Conservation (phyloP, 2,113 vertebrate species). For the Macroglossus sobrinus region DNA sequence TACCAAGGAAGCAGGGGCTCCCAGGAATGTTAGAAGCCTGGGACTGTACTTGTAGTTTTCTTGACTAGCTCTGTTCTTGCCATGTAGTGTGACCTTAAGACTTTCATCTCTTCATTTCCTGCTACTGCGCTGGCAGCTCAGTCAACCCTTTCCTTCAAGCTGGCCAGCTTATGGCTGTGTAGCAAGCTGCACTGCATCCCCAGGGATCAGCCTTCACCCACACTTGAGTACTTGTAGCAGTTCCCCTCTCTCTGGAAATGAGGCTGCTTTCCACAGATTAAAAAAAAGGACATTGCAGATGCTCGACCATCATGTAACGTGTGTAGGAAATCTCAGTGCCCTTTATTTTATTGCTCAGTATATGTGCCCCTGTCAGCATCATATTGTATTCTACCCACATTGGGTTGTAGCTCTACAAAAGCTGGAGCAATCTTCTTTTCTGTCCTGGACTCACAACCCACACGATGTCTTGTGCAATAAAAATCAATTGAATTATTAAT, state of each 20-base stretch:
- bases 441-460: neutral
- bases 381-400: neutral
- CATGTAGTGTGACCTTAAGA: neutral
- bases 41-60: neutral
- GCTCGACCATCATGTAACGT: neutral
- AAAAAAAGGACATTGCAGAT: neutral
- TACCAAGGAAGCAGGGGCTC: neutral
- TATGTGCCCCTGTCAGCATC: no score
- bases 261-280: neutral
- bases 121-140: neutral
- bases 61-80: neutral
- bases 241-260: no score
- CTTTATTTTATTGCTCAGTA: neutral
- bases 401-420: neutral
- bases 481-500: neutral
- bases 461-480: neutral
- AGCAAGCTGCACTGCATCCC: neutral
- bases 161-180: neutral
- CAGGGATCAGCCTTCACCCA: neutral
- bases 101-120: neutral
- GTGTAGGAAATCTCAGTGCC: rapidly evolving
- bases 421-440: neutral
- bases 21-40: neutral
- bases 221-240: rapidly evolving
- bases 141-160: neutral